Conservation (phyloP, 2,113 vertebrate genomes). For the Pyrgilauda ruficollis region DNA sequence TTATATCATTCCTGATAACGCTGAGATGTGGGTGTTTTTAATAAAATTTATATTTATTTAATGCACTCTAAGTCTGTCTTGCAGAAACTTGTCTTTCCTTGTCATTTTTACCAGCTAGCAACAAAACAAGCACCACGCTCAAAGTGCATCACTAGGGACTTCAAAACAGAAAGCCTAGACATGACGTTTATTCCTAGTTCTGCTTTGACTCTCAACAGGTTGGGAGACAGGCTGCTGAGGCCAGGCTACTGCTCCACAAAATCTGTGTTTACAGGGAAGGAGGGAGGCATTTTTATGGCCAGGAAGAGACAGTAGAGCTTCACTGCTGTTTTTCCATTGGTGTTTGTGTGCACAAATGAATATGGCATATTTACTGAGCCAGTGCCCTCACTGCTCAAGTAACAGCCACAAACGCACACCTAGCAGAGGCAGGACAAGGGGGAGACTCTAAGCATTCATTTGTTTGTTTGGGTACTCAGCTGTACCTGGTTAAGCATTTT, state of each 20-base stretch:
- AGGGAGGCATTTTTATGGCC: not conserved
- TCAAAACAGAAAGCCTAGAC: not conserved
- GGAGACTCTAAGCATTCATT: not conserved
- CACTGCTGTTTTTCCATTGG: not conserved
- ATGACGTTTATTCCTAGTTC: not conserved
- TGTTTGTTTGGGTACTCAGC: not conserved
- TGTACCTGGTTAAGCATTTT: not conserved
- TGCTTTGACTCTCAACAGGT: not conserved
- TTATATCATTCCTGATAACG: conserved; percentile 99
- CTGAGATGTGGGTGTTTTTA: conserved; percentile 99
- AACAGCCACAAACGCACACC: not conserved
- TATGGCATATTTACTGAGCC: not conserved
- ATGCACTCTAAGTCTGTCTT: conserved; percentile 77
- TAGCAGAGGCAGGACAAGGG: not conserved
- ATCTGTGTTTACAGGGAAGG: not conserved
- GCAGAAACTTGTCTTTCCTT: conserved; percentile 40
- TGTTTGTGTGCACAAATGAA: not conserved
- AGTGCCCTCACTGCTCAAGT: not conserved
- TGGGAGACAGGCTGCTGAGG: not conserved
- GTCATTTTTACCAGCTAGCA: not conserved
- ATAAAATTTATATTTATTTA: conserved; percentile 99
- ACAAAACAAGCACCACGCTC: not conserved
- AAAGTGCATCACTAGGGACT: not conserved
- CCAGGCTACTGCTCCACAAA: not conserved
- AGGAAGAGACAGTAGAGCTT: not conserved